Evolutionary conservation across 2,797 vertebrate genomes (phyloP), one percentile per base, ranked within the genome.

Genomic region (Lagocephalus sceleratus): DNA sequence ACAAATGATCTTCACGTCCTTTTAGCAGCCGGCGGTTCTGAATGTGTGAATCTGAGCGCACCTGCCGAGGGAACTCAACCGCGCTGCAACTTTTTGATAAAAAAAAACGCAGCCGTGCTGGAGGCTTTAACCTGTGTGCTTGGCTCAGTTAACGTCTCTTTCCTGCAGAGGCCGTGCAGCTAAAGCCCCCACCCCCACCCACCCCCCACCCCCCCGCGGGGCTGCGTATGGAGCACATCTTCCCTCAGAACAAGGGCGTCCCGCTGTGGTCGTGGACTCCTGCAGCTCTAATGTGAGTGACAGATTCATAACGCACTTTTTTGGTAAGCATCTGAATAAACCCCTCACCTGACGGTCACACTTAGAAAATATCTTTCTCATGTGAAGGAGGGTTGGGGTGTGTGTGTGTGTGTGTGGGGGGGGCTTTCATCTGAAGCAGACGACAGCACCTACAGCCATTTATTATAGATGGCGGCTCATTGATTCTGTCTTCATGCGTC

Each of bases 231-330:
- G 47, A 44, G 60, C 47, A 46, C 5, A 47, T 41, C 43, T n/a
- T 51, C 32, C 19, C 48, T 64, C 16, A 16, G 46, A 64, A 60
- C 59, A 47, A 5, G 10, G 20, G 56, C 16, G 2, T 56, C 68
- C 63, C 66, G 70, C 57, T 43, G 69, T 0, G 50, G 20, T 20
- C 40, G 43, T 39, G 14, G 54, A 74, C 32, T 59, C 35, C 22
- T 51, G 17, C 59, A 29, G n/a, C 0, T 7, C 53, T 29, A 48
- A 66, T 61, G 6, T 16, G 32, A 35, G 10, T 54, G 15, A 22
- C 6, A 3, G 54, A 9, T 47, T 12, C 22, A 32, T 7, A 26
- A 55, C 19, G 20, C 5, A 17, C 17, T n/a, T 15, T 53, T 9
- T 16, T 16, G 39, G 1, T 17, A 40, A 39, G 14, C 15, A 15